Conservation (phyloP, 1,140 invertebrate species). For the Nephila pilipes region DNA sequence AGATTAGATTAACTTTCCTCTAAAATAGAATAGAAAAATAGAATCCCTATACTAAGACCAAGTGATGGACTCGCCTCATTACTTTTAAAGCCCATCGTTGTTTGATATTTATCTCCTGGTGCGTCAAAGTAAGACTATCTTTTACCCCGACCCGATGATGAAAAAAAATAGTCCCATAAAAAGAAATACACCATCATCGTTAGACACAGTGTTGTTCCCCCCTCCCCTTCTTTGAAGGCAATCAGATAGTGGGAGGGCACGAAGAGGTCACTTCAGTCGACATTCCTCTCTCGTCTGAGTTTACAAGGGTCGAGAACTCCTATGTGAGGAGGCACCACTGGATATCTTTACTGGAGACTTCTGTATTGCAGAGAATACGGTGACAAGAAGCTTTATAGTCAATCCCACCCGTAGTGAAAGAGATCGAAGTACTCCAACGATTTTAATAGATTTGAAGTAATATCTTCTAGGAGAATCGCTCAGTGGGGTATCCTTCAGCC, state of each 20-base stretch:
- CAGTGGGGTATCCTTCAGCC: not conserved
- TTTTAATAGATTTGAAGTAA: not conserved
- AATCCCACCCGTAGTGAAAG: not conserved
- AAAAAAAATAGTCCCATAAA: not conserved
- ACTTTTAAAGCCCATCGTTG: not conserved
- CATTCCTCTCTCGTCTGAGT: not conserved
- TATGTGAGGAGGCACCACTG: not conserved
- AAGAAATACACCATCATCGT: not conserved
- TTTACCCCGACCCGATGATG: not conserved
- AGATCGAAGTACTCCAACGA: not conserved
- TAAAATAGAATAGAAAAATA: too few relatives aligned
- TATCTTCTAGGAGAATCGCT: not conserved
- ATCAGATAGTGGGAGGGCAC: conserved; percentile 23
- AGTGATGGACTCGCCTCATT: not conserved
- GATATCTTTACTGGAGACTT: not conserved
- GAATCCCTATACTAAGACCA: not conserved
- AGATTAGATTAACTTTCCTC: not conserved
- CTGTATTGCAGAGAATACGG: not conserved
- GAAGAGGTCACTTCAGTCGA: conserved; percentile 4
- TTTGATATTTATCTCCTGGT: not conserved
- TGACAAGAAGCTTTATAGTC: conserved; percentile 25
- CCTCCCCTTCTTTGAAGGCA: not conserved
- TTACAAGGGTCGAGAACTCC: not conserved
- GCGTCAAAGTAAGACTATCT: not conserved
- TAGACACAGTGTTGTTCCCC: not conserved